Conservation (phyloP, 2,113 vertebrate genomes). For the Brachyistius frenatus region DNA sequence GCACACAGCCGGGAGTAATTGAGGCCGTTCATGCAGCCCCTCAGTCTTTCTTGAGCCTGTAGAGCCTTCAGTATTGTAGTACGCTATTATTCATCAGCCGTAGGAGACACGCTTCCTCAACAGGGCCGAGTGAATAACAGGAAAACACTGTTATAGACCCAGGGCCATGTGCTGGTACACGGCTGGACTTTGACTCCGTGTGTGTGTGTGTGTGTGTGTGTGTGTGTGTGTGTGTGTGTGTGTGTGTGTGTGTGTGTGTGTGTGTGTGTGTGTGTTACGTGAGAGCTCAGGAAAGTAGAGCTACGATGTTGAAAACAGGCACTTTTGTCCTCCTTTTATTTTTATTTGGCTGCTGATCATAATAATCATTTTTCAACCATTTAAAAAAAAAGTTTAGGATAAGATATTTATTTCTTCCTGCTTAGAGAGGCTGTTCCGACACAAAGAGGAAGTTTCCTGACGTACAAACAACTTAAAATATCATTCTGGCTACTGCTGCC, state of each 20-base stretch:
- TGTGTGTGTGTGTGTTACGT: not conserved
- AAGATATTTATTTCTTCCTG: not conserved
- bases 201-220: not conserved
- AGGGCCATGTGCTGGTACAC: not conserved
- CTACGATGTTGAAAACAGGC: not conserved
- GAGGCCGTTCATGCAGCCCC: slow-evolving; percentile 34
- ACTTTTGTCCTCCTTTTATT: not conserved
- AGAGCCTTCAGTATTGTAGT: not conserved
- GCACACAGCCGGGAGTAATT: not conserved
- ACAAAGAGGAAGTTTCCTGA: too few relatives aligned
- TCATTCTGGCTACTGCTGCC: not conserved
- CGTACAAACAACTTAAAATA: not conserved
- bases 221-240: too few relatives aligned
- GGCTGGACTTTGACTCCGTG: slow-evolving; percentile 36
- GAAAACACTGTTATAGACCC: slow-evolving; percentile 50
- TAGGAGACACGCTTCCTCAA: slow-evolving; percentile 37
- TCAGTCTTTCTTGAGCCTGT: slow-evolving; percentile 32
- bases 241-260: too few relatives aligned
- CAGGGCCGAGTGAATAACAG: slow-evolving; percentile 61
- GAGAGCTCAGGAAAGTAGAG: slow-evolving; percentile 6
- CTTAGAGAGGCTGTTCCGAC: too few relatives aligned
- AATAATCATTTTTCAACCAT: not conserved
- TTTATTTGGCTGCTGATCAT: not conserved
- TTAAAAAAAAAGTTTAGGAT: not conserved
- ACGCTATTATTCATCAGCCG: slow-evolving; percentile 19